These are phyloP conservation scores for Calephelis nemesis DNA, from an alignment of 1,140 invertebrate genomes.

Conservation along the genomic window DNA sequence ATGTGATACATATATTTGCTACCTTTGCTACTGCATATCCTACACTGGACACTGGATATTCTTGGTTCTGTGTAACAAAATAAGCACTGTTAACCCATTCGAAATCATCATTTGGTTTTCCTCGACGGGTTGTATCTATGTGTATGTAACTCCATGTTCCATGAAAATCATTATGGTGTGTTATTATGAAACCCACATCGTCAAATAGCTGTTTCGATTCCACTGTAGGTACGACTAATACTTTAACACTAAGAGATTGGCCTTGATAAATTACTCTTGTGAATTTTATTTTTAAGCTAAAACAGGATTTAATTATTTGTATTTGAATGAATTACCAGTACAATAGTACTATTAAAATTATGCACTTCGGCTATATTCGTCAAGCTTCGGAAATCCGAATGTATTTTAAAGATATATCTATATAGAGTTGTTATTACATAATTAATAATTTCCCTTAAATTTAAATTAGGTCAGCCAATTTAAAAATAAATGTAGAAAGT, in stretches of 20 bases:
- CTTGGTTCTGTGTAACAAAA: not conserved
- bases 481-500: no score
- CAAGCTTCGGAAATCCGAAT: no score
- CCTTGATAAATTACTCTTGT: not conserved
- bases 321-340: no score
- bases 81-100: slow-evolving; percentile 2
- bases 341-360: no score
- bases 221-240: not conserved
- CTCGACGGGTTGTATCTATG: not conserved
- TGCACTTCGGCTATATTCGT: no score
- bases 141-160: not conserved
- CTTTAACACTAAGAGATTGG: not conserved
- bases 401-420: no score
- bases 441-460: no score
- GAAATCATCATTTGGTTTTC: slow-evolving; percentile 1
- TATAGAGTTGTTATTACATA: no score
- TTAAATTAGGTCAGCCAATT: no score
- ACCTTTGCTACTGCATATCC: slow-evolving; percentile 6
- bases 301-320: not conserved
- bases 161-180: not conserved
- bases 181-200: slow-evolving; percentile 10
- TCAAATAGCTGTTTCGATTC: slow-evolving; percentile 9
- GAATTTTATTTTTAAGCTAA: slow-evolving; percentile 16
- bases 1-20: not conserved
- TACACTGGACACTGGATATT: not conserved